These are phyloP conservation scores for Azemiops feae DNA, from an alignment of 2,113 vertebrate genomes.

Conservation along the genomic window DNA sequence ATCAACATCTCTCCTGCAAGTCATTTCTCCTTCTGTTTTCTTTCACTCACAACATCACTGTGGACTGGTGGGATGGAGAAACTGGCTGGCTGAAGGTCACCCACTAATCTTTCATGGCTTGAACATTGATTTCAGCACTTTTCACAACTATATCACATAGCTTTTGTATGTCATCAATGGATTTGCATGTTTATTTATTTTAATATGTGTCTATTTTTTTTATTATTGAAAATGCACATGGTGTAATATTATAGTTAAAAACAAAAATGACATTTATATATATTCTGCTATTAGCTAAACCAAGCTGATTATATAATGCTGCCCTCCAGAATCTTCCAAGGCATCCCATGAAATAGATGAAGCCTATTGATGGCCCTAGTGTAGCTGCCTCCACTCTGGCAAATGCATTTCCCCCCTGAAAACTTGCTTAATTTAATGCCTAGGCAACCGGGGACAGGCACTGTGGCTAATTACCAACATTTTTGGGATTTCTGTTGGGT, in stretches of 20 bases:
- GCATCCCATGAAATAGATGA: not conserved
- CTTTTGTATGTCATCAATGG: not conserved
- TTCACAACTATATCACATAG: not conserved
- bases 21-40: not conserved
- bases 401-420: not conserved
- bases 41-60: not conserved
- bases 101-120: not conserved
- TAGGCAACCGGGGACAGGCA: not conserved
- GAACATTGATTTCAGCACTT: not conserved
- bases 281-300: not conserved
- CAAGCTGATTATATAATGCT: not conserved
- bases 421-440: not conserved
- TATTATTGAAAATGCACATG: not conserved
- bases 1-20: not conserved
- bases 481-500: not conserved
- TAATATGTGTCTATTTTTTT: not conserved
- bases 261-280: not conserved
- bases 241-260: not conserved
- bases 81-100: not conserved
- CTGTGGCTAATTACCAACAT: not conserved
- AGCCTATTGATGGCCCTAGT: not conserved
- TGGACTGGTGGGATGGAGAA: not conserved
- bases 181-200: not conserved
- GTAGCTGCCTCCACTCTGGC: not conserved
- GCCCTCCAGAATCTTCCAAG: not conserved